These are phyloP conservation scores for Artemisiospiza belli DNA, from an alignment of 2,113 vertebrate genomes.

Conservation along the genomic window DNA sequence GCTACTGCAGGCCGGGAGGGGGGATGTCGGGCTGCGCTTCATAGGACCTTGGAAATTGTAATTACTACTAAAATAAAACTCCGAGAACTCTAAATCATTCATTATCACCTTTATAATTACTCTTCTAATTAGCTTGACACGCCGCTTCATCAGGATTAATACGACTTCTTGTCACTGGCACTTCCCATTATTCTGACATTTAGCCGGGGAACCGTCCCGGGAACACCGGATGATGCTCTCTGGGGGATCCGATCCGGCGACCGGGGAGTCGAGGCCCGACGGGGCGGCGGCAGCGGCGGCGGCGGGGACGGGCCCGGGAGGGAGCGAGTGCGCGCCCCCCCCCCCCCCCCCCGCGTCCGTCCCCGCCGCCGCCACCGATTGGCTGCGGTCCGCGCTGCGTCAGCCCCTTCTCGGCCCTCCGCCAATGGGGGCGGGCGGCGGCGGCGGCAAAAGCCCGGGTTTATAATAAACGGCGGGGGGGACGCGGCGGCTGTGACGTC, in stretches of 20 bases:
- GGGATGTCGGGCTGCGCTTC: neutral
- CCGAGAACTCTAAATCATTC: constrained; percentile 84
- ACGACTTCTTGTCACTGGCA: constrained; percentile 79
- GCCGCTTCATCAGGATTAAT: constrained; percentile 83
- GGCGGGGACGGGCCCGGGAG: neutral
- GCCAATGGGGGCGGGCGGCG: constrained; percentile 81
- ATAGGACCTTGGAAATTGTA: constrained; percentile 57
- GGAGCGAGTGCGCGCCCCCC: neutral
- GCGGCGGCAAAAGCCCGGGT: constrained; percentile 67
- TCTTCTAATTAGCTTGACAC: constrained; percentile 90
- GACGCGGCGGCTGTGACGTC: constrained; percentile 88
- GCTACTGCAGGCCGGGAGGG: neutral
- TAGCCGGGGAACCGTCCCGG: constrained; percentile 67
- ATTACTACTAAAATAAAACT: constrained; percentile 76
- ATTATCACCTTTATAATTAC: constrained; percentile 92
- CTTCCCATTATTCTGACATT: constrained; percentile 78
- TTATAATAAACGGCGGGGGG: constrained; percentile 79
- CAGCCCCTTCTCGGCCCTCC: constrained; percentile 52
- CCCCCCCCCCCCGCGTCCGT: neutral
- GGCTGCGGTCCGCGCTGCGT: constrained; percentile 77
- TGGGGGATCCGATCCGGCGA: neutral
- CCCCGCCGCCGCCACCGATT: constrained; percentile 72
- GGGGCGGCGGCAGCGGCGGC: neutral
- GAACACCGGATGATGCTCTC: constrained; percentile 53
- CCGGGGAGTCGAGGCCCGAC: neutral